Evolutionary conservation across 2,797 vertebrate species (phyloP), one percentile per base, ranked within the genome.

Genomic region (Leptodactylus fallax): DNA sequence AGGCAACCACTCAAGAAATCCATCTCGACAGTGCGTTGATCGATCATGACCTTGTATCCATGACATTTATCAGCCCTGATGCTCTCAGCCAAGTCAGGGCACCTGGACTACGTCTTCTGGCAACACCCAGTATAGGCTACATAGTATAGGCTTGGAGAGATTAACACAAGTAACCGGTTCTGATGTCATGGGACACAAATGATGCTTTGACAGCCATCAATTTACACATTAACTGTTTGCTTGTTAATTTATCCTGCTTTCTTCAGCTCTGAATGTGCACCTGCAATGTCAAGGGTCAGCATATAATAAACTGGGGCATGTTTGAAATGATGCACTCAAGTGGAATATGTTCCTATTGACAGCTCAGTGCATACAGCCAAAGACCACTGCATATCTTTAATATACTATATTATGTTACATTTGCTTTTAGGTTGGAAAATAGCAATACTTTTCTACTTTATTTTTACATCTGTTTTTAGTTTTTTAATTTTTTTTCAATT

Each of bases 261-360:
- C 17, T 67, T 90, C 84, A 36, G 91, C 92, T 90, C 93, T 94
- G 95, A 96, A 94, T 94, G 95, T 96, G 95, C 96, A 98, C 97
- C 96, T 96, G 96, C 96, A 90, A 95, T 96, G 97, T 97, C 97
- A 98, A 93, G 94, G 97, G 97, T 97, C 96, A 94, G 91, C 90
- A 96, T 96, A 98, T 98, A 97, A 98, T 98, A 97, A 98, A 98
- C 96, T 96, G 96, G 94, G 93, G 95, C 95, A 95, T 95, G 96
- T 97, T 95, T 97, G 96, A 96, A 97, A 96, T 93, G 94, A 94
- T 91, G 95, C 95, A 94, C 94, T 95, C 94, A 94, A 95, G 92
- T 96, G 95, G 94, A 95, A 96, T 94, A 92, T 92, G 91, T 94
- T 58, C 79, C 60, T 63, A 95, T 96, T 95, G 94, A 96, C 94